Evolutionary conservation across 23 tunicate species (phyloP), one percentile per base, ranked within the genome.

Genomic region (Halocynthia roretzi): DNA sequence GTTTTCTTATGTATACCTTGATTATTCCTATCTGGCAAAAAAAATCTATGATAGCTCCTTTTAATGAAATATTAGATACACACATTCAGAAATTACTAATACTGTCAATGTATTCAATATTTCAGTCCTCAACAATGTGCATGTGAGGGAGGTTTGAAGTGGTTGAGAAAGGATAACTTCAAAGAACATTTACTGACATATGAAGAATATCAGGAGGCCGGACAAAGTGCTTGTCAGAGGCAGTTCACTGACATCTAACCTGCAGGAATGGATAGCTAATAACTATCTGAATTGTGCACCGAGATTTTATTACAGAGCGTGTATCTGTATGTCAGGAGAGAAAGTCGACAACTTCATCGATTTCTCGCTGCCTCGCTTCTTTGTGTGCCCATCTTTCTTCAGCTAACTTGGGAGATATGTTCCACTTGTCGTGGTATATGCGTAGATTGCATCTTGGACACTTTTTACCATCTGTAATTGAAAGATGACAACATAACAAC

Each of bases 371-470:
- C 63, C 92, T 82, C 0, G 98, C 98, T 82, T 92, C 92, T 17
- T 86, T 73, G 58, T 92, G 91, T 11, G 98, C 99, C 95, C 95
- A 88, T 67, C 99, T 55, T 17, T 77, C 87, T 85, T 95, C 99
- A 11, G 94, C 91, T 48, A 95, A 50, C 62, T 60, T 77, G 18
- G 99, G 99, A 20, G 84, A 67, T 9, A 95, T 84, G 51, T 85
- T 89, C 93, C 92, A 95, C 74, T 95, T 95, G 79, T 95, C 96
- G 70, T 95, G 99, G 75, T 76, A 85, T 10, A 95, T 83, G 17
- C 96, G 87, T 7, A 48, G 69, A 20, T 72, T 57, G 67, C 99
- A 95, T 21, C 14, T 77, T 48, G 85, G 91, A 70, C 99, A 95
- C 70, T 84, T 84, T 66, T 95, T 95, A 6, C 99, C 99, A 23